A percentile compares a stretch with the other conserved stretches of the same genome.
These are phyloP conservation scores for Manis pentadactyla DNA, from an alignment of 2,797 vertebrate species.

Conservation along the genomic window DNA sequence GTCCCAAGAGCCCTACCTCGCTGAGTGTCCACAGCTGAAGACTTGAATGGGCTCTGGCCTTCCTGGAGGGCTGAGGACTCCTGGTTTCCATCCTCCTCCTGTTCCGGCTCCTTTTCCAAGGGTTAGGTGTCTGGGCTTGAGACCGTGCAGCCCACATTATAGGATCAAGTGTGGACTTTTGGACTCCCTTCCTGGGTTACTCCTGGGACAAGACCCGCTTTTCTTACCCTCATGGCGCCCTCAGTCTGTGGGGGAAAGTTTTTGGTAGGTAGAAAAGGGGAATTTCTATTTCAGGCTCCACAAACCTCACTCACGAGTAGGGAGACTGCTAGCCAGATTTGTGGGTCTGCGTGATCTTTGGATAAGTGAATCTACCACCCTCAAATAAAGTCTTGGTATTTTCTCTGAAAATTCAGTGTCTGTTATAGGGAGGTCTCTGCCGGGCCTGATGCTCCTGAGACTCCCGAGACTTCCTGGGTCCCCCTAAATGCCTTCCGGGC, in stretches of 20 bases:
- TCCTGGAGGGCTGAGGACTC: neutral
- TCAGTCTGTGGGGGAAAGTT: neutral
- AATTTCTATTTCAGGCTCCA: neutral
- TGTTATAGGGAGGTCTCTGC: neutral
- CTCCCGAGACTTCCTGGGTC: neutral
- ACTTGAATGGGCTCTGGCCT: neutral
- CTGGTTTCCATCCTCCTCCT: neutral
- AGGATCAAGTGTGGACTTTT: neutral
- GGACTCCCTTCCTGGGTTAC: neutral
- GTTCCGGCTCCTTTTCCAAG: neutral
- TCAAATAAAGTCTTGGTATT: neutral
- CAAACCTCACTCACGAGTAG: neutral
- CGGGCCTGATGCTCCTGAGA: neutral
- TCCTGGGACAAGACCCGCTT: neutral
- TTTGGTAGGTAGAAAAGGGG: neutral
- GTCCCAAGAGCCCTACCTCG: neutral
- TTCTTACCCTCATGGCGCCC: neutral
- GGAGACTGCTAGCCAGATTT: neutral
- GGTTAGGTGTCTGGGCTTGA: neutral
- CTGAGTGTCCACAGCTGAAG: neutral
- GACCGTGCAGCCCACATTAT: neutral
- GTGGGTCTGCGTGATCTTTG: neutral
- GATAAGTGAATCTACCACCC: neutral
- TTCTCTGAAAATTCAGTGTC: constrained; percentile 10
- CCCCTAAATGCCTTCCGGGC: neutral